Conservation (phyloP, 2,888 invertebrate species). For the Lasioglossum marginatum region DNA sequence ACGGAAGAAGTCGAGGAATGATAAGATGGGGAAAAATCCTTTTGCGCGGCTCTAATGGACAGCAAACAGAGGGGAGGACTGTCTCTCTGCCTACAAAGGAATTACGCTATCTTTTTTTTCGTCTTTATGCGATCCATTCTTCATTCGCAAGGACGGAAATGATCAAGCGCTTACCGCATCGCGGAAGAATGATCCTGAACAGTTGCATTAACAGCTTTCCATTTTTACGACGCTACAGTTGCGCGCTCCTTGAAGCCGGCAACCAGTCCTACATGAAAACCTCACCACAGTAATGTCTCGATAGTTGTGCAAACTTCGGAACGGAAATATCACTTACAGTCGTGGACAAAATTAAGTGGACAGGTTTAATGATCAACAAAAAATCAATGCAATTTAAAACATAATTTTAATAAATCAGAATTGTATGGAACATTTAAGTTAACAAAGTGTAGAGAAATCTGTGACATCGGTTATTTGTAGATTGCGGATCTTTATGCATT, state of each 20-base stretch:
- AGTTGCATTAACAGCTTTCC: not conserved
- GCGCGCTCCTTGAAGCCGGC: not conserved
- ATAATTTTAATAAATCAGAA: too few relatives aligned
- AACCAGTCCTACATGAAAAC: not conserved
- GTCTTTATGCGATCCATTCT: not conserved
- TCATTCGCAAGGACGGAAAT: not conserved
- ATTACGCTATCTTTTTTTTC: not conserved
- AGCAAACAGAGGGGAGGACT: slow-evolving; percentile 13
- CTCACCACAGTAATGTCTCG: not conserved
- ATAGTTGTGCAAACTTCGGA: not conserved
- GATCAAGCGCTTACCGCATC: not conserved
- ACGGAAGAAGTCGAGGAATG: slow-evolving; percentile 7
- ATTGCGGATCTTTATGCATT: too few relatives aligned
- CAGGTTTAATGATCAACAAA: too few relatives aligned
- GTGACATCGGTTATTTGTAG: too few relatives aligned
- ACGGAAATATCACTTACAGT: not conserved
- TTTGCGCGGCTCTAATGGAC: slow-evolving; percentile 52
- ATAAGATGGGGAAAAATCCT: slow-evolving; percentile 12
- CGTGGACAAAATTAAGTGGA: too few relatives aligned
- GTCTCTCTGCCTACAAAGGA: not conserved
- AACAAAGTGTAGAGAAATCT: too few relatives aligned
- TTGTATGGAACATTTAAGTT: too few relatives aligned
- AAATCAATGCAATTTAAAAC: too few relatives aligned
- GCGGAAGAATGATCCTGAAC: not conserved
- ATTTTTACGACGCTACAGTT: not conserved